Percentiles rank a stretch among this genome's conserved stretches.
Evolutionary conservation across 2,888 invertebrate species (phyloP).

Genomic region (Alentia gelatinosa): DNA sequence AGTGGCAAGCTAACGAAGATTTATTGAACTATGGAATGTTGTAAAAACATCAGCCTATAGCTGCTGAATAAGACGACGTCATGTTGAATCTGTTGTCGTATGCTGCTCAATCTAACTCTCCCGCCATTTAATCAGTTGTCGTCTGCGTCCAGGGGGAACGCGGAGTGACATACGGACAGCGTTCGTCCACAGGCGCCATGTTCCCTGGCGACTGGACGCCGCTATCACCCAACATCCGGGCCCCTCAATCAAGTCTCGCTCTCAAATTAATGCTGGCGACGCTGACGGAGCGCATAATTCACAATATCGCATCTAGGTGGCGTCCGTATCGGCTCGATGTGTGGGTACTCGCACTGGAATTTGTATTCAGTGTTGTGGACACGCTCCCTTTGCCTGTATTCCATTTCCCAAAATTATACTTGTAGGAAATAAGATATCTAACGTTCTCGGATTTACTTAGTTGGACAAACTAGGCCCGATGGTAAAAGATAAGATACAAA

Average conservation of each 20-base stretch:
- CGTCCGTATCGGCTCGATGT: neutral
- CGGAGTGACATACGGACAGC: neutral
- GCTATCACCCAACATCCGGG: neutral
- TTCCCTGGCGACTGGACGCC: neutral
- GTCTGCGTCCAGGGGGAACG: neutral
- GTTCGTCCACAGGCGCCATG: neutral
- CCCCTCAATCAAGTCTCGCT: constrained; percentile 1
- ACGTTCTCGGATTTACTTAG: no score
- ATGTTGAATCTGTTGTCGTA: neutral
- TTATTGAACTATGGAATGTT: neutral
- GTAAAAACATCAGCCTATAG: neutral
- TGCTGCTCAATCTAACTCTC: neutral
- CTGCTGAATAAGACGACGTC: neutral
- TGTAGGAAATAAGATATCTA: no score
- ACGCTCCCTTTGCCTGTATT: no score
- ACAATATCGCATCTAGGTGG: no score
- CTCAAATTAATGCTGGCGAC: neutral
- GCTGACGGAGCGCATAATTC: neutral
- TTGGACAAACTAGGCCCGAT: no score
- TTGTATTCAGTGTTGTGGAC: no score
- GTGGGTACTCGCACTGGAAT: no score
- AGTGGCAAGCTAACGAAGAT: neutral
- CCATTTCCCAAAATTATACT: no score
- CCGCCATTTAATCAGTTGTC: neutral
- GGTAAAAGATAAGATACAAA: no score